Evolutionary conservation across 2,888 invertebrate genomes (phyloP), one percentile per base, ranked within the genome.

Genomic region (Xylophagus ater): DNA sequence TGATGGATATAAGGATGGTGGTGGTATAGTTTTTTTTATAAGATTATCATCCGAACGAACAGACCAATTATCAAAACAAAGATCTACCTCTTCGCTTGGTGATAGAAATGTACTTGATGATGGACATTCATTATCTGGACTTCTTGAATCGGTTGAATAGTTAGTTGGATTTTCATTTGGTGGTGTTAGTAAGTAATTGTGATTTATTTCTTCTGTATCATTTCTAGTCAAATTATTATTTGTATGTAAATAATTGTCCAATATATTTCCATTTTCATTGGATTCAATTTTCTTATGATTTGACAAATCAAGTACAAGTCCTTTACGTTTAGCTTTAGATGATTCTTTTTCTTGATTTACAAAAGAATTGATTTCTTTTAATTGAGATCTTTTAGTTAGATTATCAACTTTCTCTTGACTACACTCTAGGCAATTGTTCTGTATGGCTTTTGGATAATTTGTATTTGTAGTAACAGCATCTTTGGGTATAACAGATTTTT

Each of bases 31-130:
- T n/a, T n/a, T 53, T 18, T 59, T 32, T 47, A 58, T 57, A 34
- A 58, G 61, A 35, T 65, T 63, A 31, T 64, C 64, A 51, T 75
- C 76, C 0, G 79, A 79, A 49, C 77, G 77, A 3, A 62, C 66
- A 0, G 78, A 79, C 74, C 78, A 76, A 20, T 77, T 75, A 52
- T 81, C 80, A 49, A 75, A 73, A 48, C 68, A 70, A 25, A 64
- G 37, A 39, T 65, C 65, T 1, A 60, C 62, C 37, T 77, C 76
- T 47, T 78, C 77, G 12, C 67, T 67, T n/a, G 76, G 76, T 2
- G 76, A 76, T 39, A 73, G 57, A 44, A 71, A 64, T 17, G 67
- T 63, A 13, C 60, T 62, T 3, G 61, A 59, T 2, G 66, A 65
- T 2, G 60, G 63, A 21, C 64, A 63, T 38, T 67, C 66, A 39